Evolutionary conservation across 2,797 vertebrate genomes (phyloP), one percentile per base, ranked within the genome.

Genomic region (Hybognathus amarus): DNA sequence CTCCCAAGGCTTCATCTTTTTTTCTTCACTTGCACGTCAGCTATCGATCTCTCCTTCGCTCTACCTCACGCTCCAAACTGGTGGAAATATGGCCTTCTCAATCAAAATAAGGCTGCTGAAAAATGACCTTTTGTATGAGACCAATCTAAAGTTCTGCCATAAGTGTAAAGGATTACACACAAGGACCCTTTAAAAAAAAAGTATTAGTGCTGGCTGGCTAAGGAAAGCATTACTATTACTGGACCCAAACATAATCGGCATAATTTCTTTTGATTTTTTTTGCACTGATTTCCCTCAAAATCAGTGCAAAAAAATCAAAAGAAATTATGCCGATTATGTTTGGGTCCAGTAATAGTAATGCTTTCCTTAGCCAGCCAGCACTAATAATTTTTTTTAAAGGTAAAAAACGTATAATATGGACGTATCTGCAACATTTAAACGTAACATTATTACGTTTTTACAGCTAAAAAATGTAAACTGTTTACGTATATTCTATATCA

Each of bases 11-110:
- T 78, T 71, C 40, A 66, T 67, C 27, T 80, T 33, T 69, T 79
- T 63, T 61, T 77, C 22, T 63, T 9, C 56, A 38, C 45, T 78
- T 84, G 77, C 67, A 73, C 11, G 64, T 66, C 54, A 79, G 79
- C 54, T 68, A 86, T 69, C 27, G 79, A 82, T 84, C 79, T 84
- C 79, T 59, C 20, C 33, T 52, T 74, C 36, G 45, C 73, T 83
- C 63, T 66, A 59, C 74, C 79, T 64, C 42, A 69, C 5, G 4
- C 56, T 64, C 79, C 22, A 85, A 63, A 82, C 64, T 83, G 66
- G 50, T 82, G 10, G 36, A 69, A 27, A 80, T 85, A 54, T 77
- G 61, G 80, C 52, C 79, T 80, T 84, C 52, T 70, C 59, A 11
- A 66, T 33, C 42, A 63, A 45, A 78, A 81, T 66, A 68, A 71